Percentiles rank a stretch among this genome's conserved stretches.
phyloP scores from a whole-genome alignment of 1,140 invertebrate species.

The Sminthurinus signatus region DNA sequence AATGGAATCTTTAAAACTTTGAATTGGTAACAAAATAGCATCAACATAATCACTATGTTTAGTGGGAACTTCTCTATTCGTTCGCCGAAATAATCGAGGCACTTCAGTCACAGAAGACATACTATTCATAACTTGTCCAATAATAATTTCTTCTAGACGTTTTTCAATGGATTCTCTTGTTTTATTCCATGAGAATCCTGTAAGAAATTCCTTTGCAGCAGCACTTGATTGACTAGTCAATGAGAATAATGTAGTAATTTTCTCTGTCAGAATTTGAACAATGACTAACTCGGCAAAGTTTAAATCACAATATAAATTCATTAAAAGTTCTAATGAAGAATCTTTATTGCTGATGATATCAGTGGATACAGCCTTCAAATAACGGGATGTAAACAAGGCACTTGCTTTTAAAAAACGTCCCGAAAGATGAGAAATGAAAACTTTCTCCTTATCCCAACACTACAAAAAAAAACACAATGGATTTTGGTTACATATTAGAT shows the following conservation, averaged over 20 bases:
- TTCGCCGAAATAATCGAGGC: conserved; percentile 83
- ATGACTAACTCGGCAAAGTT: conserved; percentile 35
- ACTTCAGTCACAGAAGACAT: conserved; percentile 71
- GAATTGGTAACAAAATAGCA: conserved; percentile 55
- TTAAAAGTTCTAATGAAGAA: conserved; percentile 3
- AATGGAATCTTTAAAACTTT: conserved; percentile 53
- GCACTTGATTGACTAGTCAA: neutral
- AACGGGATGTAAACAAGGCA: conserved; percentile 38
- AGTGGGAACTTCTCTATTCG: conserved; percentile 76
- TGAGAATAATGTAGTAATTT: conserved; percentile 22
- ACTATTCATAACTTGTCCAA: conserved; percentile 37
- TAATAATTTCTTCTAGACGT: conserved; percentile 30
- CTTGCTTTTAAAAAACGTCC: conserved; percentile 40
- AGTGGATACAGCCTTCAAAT: conserved; percentile 22
- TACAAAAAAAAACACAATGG: too few relatives aligned
- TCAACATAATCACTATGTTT: conserved; percentile 71
- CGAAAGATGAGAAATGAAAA: conserved; percentile 28
- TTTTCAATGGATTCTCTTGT: conserved; percentile 25
- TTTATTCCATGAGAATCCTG: conserved; percentile 24
- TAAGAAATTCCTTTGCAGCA: conserved; percentile 22
- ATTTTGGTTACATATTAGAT: too few relatives aligned
- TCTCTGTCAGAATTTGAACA: conserved; percentile 33
- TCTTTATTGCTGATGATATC: conserved; percentile 23
- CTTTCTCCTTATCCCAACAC: conserved; percentile 40
- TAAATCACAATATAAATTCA: conserved; percentile 36